A percentile compares a stretch with the other conserved stretches of the same genome.
These are phyloP conservation scores for Onychomys leucogaster DNA, from an alignment of 2,797 vertebrate species.

Conservation along the genomic window DNA sequence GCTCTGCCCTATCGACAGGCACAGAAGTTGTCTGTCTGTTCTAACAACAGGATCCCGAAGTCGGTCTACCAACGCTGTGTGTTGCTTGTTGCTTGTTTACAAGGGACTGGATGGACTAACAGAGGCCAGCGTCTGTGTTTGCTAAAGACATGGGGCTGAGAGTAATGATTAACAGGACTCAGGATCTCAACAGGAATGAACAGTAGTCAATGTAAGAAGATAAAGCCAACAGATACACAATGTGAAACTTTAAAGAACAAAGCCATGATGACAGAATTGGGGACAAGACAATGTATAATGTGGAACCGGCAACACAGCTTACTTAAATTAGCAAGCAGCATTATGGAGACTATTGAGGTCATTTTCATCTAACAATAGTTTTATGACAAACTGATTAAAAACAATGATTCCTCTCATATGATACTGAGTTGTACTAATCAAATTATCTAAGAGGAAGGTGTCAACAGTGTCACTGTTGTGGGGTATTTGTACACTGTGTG, in stretches of 20 bases:
- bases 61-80: fast-evolving
- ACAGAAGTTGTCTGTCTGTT: not conserved
- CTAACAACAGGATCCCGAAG: not conserved
- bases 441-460: not conserved
- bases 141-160: not conserved
- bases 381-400: not conserved
- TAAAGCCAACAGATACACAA: not conserved
- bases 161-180: not conserved
- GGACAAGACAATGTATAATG: not conserved
- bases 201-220: not conserved
- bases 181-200: not conserved
- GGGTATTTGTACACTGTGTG: not conserved
- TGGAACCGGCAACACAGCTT: not conserved
- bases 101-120: not conserved
- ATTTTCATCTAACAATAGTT: not conserved
- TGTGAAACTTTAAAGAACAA: conserved; percentile 36
- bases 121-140: not conserved
- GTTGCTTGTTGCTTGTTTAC: not conserved
- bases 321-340: not conserved
- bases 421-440: not conserved
- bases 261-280: not conserved
- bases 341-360: not conserved
- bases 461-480: not conserved
- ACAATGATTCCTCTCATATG: not conserved
- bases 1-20: not conserved